phyloP scores from a whole-genome alignment of 1,140 invertebrate genomes.

The Brachionus rubens region DNA sequence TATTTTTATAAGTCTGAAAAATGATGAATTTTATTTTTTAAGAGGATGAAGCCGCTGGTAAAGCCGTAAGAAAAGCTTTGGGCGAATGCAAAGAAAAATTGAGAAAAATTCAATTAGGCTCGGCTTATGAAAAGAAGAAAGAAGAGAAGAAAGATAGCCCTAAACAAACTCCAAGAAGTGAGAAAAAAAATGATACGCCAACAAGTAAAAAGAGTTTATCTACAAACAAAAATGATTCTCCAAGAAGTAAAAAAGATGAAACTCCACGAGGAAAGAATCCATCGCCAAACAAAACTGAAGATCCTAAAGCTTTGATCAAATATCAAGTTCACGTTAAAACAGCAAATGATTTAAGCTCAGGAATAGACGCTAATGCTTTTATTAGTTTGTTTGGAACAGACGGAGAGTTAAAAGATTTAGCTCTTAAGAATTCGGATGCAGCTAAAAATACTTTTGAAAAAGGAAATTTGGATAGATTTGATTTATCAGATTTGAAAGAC shows the following conservation, averaged over 20 bases:
- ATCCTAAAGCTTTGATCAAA: not conserved
- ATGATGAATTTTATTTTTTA: not conserved
- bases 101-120: constrained; percentile 5
- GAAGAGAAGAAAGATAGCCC: not conserved
- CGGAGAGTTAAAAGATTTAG: constrained; percentile 49
- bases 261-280: no score
- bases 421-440: constrained; percentile 47
- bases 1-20: no score
- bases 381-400: constrained; percentile 55
- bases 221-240: not conserved
- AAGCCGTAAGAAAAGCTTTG: constrained; percentile 35
- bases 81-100: constrained; percentile 42
- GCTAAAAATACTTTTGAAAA: not conserved
- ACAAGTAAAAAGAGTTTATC: not conserved
- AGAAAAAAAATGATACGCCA: not conserved
- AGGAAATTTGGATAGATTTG: not conserved
- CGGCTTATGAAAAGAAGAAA: not conserved
- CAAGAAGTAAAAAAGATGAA: not conserved
- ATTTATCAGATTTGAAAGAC: constrained; percentile 48
- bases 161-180: not conserved
- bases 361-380: constrained; percentile 61
- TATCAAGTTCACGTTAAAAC: not conserved
- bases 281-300: no score
- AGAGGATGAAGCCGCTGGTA: constrained; percentile 16
- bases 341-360: constrained; percentile 44